phyloP scores from a whole-genome alignment of 2,113 vertebrate species.

The Chloropsis cyanopogon region DNA sequence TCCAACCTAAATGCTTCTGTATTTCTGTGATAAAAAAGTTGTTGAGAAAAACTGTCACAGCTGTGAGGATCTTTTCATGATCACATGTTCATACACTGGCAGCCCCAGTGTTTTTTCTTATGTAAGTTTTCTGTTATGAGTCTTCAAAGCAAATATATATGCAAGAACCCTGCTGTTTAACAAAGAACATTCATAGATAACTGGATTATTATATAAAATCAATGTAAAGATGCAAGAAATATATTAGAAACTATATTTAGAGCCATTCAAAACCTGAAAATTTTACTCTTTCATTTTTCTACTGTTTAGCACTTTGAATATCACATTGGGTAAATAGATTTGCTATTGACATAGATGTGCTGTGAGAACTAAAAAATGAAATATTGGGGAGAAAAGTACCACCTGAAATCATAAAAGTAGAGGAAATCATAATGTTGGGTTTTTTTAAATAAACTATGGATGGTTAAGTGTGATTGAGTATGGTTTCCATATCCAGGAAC shows the following conservation, averaged over 20 bases:
- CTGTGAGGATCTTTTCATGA: background rate
- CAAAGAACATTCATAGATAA: background rate
- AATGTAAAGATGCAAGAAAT: background rate
- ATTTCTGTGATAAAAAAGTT: background rate
- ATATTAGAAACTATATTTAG: background rate
- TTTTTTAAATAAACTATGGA: rapidly evolving
- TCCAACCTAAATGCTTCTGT: background rate
- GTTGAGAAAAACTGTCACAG: background rate
- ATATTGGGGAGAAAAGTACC: background rate
- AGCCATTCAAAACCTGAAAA: background rate
- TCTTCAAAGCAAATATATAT: background rate
- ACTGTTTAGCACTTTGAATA: background rate
- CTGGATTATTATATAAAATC: background rate
- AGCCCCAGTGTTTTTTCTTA: background rate
- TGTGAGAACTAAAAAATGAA: background rate
- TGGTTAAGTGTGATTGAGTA: background rate
- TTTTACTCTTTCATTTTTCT: background rate
- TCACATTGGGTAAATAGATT: background rate
- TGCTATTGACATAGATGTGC: background rate
- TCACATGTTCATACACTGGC: background rate
- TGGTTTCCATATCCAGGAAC: background rate
- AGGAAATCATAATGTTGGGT: background rate
- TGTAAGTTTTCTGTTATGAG: background rate
- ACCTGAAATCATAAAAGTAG: background rate
- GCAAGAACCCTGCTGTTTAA: background rate